phyloP scores from a whole-genome alignment of 2,888 invertebrate genomes.

The Drosophila acutilabella region DNA sequence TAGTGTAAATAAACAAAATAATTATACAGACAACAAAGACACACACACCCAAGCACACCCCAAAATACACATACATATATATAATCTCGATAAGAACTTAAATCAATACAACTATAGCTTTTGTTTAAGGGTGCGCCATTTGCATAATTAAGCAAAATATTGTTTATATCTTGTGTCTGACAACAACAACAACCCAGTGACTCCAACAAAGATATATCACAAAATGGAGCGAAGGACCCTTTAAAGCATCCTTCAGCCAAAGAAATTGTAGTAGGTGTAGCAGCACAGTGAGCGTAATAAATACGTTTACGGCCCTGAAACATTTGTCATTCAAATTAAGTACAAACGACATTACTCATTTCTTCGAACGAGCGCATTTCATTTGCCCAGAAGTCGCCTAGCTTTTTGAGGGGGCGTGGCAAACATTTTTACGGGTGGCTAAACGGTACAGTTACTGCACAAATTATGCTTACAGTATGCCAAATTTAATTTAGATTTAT shows the following conservation, averaged over 20 bases:
- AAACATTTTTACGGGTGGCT: neutral
- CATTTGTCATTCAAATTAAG: constrained; percentile 78
- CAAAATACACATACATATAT: constrained; percentile 2
- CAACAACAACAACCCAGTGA: constrained; percentile 29
- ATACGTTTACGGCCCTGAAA: constrained; percentile 64
- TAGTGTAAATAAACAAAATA: constrained; percentile 36
- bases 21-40: constrained; percentile 11
- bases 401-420: constrained; percentile 13
- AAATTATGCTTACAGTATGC: constrained; percentile 23
- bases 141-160: constrained; percentile 59
- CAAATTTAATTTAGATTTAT: constrained; percentile 60
- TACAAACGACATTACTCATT: constrained; percentile 74
- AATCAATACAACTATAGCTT: constrained; percentile 45
- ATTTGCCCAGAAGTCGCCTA: constrained; percentile 11
- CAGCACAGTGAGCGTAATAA: constrained; percentile 57
- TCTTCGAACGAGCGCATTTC: constrained; percentile 34
- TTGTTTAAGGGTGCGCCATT: constrained; percentile 31
- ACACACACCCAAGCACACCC: neutral
- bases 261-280: neutral
- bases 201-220: constrained; percentile 18
- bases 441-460: constrained; percentile 15
- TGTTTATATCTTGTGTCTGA: constrained; percentile 47
- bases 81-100: constrained; percentile 32
- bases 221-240: neutral
- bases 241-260: constrained; percentile 2